phyloP scores from a whole-genome alignment of 2,888 invertebrate genomes.

The Psylliodes chrysocephalus region DNA sequence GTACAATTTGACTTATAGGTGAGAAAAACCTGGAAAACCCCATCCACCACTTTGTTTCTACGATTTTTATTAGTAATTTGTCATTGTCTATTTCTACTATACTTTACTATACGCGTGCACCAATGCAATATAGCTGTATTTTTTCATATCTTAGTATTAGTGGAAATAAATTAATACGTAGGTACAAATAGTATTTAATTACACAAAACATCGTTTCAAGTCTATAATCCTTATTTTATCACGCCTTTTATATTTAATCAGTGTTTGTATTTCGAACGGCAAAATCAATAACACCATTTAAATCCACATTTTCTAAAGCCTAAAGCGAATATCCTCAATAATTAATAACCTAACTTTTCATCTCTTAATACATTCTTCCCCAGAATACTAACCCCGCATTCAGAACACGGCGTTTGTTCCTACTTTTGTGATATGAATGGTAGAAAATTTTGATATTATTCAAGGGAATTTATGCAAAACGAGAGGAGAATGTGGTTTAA shows the following conservation, averaged over 20 bases:
- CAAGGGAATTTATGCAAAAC: slow-evolving; percentile 9
- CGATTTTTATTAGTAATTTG: too few relatives aligned
- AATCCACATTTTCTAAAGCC: slow-evolving; percentile 26
- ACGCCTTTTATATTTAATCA: slow-evolving; percentile 14
- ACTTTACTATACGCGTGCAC: too few relatives aligned
- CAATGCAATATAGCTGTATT: too few relatives aligned
- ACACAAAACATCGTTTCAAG: slow-evolving; percentile 10
- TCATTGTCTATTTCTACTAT: too few relatives aligned
- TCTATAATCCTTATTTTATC: slow-evolving; percentile 2
- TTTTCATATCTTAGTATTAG: too few relatives aligned
- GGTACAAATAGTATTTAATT: too few relatives aligned
- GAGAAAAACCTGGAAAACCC: too few relatives aligned
- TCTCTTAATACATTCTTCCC: slow-evolving; percentile 52
- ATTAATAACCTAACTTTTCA: slow-evolving; percentile 55
- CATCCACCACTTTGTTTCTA: too few relatives aligned
- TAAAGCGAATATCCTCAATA: slow-evolving; percentile 52
- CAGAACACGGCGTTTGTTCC: slow-evolving; percentile 16
- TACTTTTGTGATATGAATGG: slow-evolving; percentile 52
- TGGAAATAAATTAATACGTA: too few relatives aligned
- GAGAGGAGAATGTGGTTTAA: slow-evolving; percentile 6
- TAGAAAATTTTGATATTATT: slow-evolving; percentile 18
- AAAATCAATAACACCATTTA: slow-evolving; percentile 26
- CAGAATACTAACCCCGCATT: slow-evolving; percentile 15
- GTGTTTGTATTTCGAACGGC: slow-evolving; percentile 18
- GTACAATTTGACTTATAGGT: too few relatives aligned